Evolutionary conservation across 2,888 invertebrate species (phyloP), one percentile per base, ranked within the genome.

Genomic region (Torymus aiolomorphi): DNA sequence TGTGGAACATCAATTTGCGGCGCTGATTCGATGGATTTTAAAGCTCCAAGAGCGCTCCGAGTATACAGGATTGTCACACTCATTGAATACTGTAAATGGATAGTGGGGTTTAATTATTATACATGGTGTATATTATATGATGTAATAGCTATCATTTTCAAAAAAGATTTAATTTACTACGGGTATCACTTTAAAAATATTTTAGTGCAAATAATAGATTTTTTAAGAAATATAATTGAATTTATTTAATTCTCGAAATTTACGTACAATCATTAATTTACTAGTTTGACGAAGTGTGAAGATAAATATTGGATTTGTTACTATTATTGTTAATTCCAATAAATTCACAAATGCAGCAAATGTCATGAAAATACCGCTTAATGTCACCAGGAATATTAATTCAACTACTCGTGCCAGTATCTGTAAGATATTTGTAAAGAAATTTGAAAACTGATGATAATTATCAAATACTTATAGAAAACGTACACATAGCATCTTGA

Each of bases 201-300:
- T 18, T 56, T n/a, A 69, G 18, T 8, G 57, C 16, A 70, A 57
- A 72, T 62, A 16, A 12, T 62, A 52, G 14, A 14, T 12, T 49
- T 51, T 20, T 14, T n/a, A 5, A 57, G n/a, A 0, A 0, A 3
- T 49, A 3, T 49, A 18, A 57, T 65, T 31, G 31, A 42, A 16
- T 54, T 8, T 42, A 31, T 16, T 31, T 16, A 20, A 20, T 2
- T 24, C 24, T 31, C 8, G 31, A 18, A 59, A 18, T 56, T 57
- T 82, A 88, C 88, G 88, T 85, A 88, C 88, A 72, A 84, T 76
- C 62, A 86, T 82, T 5, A 87, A 67, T 82, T 70, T 85, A 8
- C 84, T 78, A 2, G 82, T 83, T 69, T 85, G 85, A 0, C 80
- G 84, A 12, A 88, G 56, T 67, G 85, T 63, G 42, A 86, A 83